phyloP scores from a whole-genome alignment of 1,140 invertebrate species.

The Bombus impatiens region DNA sequence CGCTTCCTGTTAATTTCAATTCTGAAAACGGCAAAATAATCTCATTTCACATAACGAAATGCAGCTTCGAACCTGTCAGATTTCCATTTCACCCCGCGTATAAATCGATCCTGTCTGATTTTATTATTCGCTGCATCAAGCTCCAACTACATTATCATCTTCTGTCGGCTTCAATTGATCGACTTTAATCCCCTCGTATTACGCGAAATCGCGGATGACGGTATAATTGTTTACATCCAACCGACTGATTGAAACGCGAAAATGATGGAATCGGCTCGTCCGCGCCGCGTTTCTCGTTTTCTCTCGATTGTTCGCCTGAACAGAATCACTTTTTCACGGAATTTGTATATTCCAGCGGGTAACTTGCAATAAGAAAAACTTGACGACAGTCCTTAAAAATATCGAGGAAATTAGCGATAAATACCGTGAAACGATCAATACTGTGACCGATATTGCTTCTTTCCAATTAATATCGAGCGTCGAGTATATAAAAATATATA shows the following conservation, averaged over 20 bases:
- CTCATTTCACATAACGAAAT: neutral
- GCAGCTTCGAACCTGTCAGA: neutral
- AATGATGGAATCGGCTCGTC: neutral
- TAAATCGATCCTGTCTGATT: constrained; percentile 9
- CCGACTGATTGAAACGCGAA: neutral
- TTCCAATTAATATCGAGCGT: too few species aligned
- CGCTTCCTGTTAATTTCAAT: neutral
- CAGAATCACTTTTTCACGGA: too few species aligned
- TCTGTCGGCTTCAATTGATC: constrained; percentile 13
- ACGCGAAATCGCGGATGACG: neutral
- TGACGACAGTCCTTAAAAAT: too few species aligned
- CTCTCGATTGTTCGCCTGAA: neutral
- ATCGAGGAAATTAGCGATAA: too few species aligned
- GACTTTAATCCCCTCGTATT: constrained; percentile 8
- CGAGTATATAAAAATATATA: too few species aligned
- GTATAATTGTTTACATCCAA: constrained; percentile 9
- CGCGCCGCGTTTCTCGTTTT: neutral
- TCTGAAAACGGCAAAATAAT: neutral
- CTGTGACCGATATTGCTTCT: too few species aligned
- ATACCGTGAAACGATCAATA: too few species aligned
- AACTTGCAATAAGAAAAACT: too few species aligned
- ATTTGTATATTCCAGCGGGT: too few species aligned
- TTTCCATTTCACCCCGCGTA: neutral
- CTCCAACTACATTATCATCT: constrained; percentile 1
- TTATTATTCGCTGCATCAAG: constrained; percentile 9